phyloP scores from a whole-genome alignment of 2,113 vertebrate species.

The Entosphenus tridentatus region DNA sequence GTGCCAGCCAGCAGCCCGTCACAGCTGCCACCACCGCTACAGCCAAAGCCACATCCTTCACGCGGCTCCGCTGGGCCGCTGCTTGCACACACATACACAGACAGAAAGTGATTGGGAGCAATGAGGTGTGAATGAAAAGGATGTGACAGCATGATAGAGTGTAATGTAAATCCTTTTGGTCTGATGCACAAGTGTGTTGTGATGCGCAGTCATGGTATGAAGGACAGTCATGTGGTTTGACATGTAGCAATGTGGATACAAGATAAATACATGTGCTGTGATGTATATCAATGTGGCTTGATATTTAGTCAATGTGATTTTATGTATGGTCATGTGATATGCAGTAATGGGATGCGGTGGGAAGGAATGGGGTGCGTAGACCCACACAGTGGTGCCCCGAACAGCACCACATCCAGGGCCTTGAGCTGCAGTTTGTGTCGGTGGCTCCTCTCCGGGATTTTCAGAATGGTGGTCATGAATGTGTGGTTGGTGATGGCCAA shows the following conservation, averaged over 20 bases:
- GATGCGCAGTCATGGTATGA: no score
- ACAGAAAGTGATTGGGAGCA: background rate
- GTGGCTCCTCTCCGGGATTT: constrained; percentile 79
- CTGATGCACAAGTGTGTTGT: no score
- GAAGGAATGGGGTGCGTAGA: background rate
- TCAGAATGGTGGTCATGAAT: constrained; percentile 23
- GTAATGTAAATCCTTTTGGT: no score
- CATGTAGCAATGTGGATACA: no score
- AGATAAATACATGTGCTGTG: no score
- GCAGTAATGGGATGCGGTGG: no score
- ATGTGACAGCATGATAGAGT: no score
- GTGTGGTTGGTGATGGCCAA: constrained; percentile 2
- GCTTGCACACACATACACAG: background rate
- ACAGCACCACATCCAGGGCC: constrained; percentile 81
- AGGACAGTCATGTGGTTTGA: no score
- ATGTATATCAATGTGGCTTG: no score
- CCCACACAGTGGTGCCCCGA: constrained; percentile 80
- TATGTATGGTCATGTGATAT: no score
- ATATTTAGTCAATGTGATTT: no score
- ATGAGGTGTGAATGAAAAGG: no score
- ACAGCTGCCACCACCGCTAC: constrained; percentile 94
- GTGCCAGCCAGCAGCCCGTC: constrained; percentile 96
- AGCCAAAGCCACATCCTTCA: constrained; percentile 97
- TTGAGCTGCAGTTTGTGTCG: constrained; percentile 92
- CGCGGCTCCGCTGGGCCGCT: constrained; percentile 75